Evolutionary conservation across 2,797 vertebrate species (phyloP).

Genomic region (Enteromius viviparus): DNA sequence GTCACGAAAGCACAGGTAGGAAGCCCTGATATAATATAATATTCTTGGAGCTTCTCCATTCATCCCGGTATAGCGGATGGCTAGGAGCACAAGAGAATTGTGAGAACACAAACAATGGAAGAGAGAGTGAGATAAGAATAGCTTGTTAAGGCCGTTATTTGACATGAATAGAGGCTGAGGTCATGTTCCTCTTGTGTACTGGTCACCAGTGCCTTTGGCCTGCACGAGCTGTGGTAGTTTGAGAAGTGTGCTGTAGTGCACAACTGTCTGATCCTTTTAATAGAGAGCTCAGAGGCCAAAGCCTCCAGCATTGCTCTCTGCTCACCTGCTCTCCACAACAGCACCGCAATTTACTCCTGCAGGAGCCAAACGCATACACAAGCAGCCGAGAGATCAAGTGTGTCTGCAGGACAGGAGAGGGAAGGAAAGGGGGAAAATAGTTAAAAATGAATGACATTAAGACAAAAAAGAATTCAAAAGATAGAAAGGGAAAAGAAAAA

Average conservation of each 20-base stretch:
- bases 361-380: slow-evolving; percentile 37
- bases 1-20: background rate
- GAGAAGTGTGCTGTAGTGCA: slow-evolving; percentile 30
- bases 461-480: background rate
- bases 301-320: slow-evolving; percentile 30
- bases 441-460: background rate
- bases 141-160: slow-evolving; percentile 42
- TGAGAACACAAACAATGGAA: slow-evolving; percentile 30
- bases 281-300: slow-evolving; percentile 13
- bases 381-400: slow-evolving; percentile 11
- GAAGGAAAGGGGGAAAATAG: background rate
- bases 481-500: background rate
- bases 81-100: background rate
- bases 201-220: slow-evolving; percentile 51
- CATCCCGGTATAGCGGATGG: background rate
- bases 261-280: slow-evolving; percentile 50
- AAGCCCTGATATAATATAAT: background rate
- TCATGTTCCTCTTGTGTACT: slow-evolving; percentile 58
- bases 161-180: slow-evolving; percentile 60
- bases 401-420: background rate
- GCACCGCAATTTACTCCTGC: slow-evolving; percentile 27
- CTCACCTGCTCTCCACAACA: slow-evolving; percentile 26
- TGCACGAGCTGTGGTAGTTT: background rate
- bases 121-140: background rate
- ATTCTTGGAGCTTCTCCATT: background rate